Conservation (phyloP, 2,113 vertebrate species). For the Brachypteracias leptosomus region DNA sequence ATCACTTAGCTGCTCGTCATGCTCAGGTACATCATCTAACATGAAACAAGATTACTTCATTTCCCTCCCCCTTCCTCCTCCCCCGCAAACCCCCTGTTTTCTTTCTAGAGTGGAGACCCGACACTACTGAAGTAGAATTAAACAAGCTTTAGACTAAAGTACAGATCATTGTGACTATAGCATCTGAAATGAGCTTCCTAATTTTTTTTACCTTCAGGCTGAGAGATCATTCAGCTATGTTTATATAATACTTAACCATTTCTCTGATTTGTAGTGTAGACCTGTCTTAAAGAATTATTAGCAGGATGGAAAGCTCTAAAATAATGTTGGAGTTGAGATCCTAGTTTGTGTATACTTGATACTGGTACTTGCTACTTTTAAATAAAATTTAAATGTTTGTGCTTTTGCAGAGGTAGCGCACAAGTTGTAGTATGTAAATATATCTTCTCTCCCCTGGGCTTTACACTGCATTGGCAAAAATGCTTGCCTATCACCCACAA, state of each 20-base stretch:
- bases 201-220: not conserved
- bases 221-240: not conserved
- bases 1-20: not conserved
- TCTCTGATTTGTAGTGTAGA: not conserved
- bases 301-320: not conserved
- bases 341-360: not conserved
- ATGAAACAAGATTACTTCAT: not conserved
- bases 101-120: accelerated
- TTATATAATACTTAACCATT: not conserved
- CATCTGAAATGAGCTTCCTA: not conserved
- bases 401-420: not conserved
- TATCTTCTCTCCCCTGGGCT: not conserved
- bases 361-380: not conserved
- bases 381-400: not conserved
- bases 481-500: not conserved
- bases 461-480: not conserved
- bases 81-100: not conserved
- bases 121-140: not conserved
- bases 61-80: not conserved
- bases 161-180: not conserved
- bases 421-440: not conserved
- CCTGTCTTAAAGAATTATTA: not conserved
- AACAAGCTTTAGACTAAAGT: not conserved
- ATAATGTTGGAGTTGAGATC: not conserved
- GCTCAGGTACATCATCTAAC: not conserved